Conservation (phyloP, 2,888 invertebrate species). For the Polydrusus tereticollis region DNA sequence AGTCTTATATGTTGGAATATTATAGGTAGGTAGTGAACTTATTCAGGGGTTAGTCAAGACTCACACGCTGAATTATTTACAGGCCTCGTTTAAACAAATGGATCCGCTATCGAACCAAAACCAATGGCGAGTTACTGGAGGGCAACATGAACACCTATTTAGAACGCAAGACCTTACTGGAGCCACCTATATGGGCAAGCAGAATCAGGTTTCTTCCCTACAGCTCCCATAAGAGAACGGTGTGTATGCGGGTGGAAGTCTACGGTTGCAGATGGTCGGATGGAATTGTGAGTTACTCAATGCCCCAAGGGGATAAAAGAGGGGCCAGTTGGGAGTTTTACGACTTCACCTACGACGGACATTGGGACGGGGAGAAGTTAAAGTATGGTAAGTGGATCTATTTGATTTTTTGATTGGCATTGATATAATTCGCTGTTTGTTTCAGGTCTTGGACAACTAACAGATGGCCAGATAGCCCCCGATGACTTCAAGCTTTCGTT, state of each 20-base stretch:
- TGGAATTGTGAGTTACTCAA: conserved; percentile 86
- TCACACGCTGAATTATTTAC: neutral
- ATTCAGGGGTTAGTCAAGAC: neutral
- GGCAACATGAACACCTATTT: conserved; percentile 92
- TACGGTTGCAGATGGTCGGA: conserved; percentile 91
- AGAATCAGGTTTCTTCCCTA: conserved; percentile 88
- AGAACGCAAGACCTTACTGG: conserved; percentile 80
- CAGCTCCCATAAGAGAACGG: conserved; percentile 85
- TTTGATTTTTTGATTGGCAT: too few species aligned
- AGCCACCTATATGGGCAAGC: conserved; percentile 88
- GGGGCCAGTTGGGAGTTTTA: conserved; percentile 83
- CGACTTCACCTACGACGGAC: conserved; percentile 89
- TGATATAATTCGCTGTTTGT: neutral
- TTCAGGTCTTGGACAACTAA: conserved; percentile 82
- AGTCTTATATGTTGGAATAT: conserved; percentile 87
- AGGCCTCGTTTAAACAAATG: conserved; percentile 84
- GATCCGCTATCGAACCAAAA: conserved; percentile 82
- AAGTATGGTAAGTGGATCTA: conserved; percentile 62
- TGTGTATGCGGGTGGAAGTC: conserved; percentile 92
- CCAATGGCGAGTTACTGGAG: conserved; percentile 80
- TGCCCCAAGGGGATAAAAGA: conserved; percentile 89
- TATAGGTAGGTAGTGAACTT: conserved; percentile 66
- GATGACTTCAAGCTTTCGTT: conserved; percentile 79
- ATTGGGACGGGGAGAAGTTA: conserved; percentile 82
- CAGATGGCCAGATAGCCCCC: conserved; percentile 84